Base-by-base conservation (phyloP, 2,797 vertebrate species). In the Moxostoma hubbsi region DNA sequence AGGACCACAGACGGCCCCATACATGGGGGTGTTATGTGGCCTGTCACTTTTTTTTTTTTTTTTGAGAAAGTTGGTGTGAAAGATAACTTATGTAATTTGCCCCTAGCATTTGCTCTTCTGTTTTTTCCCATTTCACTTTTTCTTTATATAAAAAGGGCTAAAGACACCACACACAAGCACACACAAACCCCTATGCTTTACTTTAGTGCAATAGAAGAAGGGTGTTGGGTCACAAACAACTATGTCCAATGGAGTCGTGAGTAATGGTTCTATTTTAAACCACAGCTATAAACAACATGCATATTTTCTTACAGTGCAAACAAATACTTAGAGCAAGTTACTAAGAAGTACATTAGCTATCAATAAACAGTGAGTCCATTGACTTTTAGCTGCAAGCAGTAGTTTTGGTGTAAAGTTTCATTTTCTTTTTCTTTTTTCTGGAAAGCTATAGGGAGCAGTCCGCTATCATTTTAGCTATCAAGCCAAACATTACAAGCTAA, bases 241-340 rank as follows among this genome's bases (percentile, higher is more conserved):
- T 85, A 87, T 89, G 90, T 90, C 87, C 85, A 88, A 91, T 86
- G 86, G 82, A 89, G 81, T 90, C 88, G 77, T 90, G 90, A 93
- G 87, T 93, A 90, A 92, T 88, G 91, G 86, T 90, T 91, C 90
- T 91, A 91, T 93, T 93, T 89, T 88, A 87, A 90, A 89, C 86
- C 84, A 65, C 79, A 89, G 88, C 89, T 90, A 89, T 90, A 90
- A 93, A 92, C 89, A 58, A 45, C 73, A 89, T 77, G 82, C 79
- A 77, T 58, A 86, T 92, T 86, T 63, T 49, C 86, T 93, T 93
- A 87, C 92, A 85, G 89, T 87, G 74, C 90, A 93, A 94, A 92
- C 89, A 92, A 93, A 92, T 89, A 24, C 24, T 24, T 24, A 78
- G 54, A 88, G 85, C 80, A 80, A 82, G 86, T 86, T 64, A 87